phyloP scores from a whole-genome alignment of 2,797 vertebrate species.

The Platalea minor region DNA sequence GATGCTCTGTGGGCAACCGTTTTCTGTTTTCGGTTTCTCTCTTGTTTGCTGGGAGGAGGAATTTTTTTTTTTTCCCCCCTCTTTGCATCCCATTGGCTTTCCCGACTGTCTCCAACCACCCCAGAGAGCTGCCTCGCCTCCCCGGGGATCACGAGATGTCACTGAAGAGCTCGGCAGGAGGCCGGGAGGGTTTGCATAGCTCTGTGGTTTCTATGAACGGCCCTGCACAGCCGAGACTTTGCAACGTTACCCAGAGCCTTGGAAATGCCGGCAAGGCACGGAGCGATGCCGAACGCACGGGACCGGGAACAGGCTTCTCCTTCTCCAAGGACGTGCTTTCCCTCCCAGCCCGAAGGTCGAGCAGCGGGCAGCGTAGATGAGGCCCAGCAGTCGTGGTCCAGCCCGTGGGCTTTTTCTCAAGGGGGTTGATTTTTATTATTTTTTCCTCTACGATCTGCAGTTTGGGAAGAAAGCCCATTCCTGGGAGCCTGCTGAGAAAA shows the following conservation, averaged over 20 bases:
- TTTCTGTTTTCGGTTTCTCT: not conserved
- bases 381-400: not conserved
- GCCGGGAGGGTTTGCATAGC: not conserved
- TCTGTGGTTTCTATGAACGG: not conserved
- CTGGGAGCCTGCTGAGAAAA: not conserved
- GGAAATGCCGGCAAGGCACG: not conserved
- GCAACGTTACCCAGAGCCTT: not conserved
- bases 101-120: accelerated
- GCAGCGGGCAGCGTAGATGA: accelerated
- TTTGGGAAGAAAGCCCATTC: not conserved
- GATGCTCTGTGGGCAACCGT: not conserved
- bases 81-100: not conserved
- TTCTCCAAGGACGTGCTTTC: not conserved
- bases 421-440: not conserved
- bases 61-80: not conserved
- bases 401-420: not conserved
- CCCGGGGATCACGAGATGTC: not conserved
- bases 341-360: not conserved
- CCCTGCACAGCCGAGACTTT: not conserved
- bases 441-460: not conserved
- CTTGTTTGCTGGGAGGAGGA: not conserved
- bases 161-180: not conserved
- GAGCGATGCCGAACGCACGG: accelerated
- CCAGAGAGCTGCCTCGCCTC: not conserved
- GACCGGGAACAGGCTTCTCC: not conserved